Conservation (phyloP, 2,888 invertebrate species). For the Phymatocera aterrima region DNA sequence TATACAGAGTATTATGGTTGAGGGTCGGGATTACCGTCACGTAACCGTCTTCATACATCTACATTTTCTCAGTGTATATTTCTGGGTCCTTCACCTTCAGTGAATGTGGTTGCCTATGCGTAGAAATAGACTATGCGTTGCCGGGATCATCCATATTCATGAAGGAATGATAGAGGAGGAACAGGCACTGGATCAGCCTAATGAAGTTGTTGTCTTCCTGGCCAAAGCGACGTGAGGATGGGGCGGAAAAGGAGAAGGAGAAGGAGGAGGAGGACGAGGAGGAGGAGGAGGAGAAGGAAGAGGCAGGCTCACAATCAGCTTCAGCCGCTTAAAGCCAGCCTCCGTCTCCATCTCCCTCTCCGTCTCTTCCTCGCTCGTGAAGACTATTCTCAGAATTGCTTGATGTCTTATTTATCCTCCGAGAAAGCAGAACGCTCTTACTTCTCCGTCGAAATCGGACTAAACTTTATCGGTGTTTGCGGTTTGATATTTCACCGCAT, state of each 20-base stretch:
- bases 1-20: too few relatives aligned
- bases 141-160: slow-evolving; percentile 68
- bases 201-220: slow-evolving; percentile 73
- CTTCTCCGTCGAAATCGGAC: slow-evolving; percentile 5
- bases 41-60: too few relatives aligned
- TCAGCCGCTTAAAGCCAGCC: neutral
- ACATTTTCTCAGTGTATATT: too few relatives aligned
- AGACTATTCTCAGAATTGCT: slow-evolving; percentile 62
- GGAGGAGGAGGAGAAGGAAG: neutral
- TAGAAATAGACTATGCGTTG: neutral
- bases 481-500: neutral
- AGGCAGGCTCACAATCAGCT: slow-evolving; percentile 25
- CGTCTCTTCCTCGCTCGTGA: slow-evolving; percentile 50
- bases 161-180: slow-evolving; percentile 64
- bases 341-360: slow-evolving; percentile 49
- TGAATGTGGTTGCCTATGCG: slow-evolving; percentile 5
- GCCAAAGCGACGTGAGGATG: slow-evolving; percentile 65
- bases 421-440: slow-evolving; percentile 36
- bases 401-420: slow-evolving; percentile 70
- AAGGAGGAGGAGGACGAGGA: slow-evolving; percentile 9
- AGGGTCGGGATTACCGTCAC: too few relatives aligned
- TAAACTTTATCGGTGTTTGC: slow-evolving; percentile 2
- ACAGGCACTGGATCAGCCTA: slow-evolving; percentile 68
- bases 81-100: neutral
- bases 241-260: slow-evolving; percentile 36